Percentiles rank a stretch among this genome's conserved stretches.
phyloP scores from a whole-genome alignment of 2,797 vertebrate species.

The Poeciliopsis turneri region DNA sequence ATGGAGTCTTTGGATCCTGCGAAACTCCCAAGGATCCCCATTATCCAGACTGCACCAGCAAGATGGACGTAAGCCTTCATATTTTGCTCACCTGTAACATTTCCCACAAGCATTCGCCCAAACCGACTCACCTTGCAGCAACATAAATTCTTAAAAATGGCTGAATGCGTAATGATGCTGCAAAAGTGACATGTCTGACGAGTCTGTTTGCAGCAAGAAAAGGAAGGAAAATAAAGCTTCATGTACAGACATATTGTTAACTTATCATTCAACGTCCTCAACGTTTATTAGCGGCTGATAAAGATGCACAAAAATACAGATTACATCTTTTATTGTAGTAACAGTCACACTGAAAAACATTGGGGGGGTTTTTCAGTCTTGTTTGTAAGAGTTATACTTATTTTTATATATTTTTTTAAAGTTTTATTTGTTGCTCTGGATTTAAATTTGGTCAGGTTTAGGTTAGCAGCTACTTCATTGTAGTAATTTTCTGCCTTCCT shows the following conservation, averaged over 20 bases:
- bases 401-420: neutral
- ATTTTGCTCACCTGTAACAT: slow-evolving; percentile 24
- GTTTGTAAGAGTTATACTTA: neutral
- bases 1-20: slow-evolving; percentile 88
- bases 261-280: neutral
- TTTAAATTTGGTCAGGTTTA: neutral
- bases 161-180: slow-evolving; percentile 7
- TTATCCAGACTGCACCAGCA: slow-evolving; percentile 91
- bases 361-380: neutral
- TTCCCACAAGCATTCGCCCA: slow-evolving; percentile 12
- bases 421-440: neutral
- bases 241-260: neutral
- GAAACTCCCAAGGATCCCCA: slow-evolving; percentile 91
- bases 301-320: neutral
- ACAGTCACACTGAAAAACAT: neutral
- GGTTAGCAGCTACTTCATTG: neutral
- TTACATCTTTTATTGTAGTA: neutral
- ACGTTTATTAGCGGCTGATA: neutral
- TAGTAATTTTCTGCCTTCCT: neutral
- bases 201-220: neutral
- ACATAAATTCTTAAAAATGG: slow-evolving; percentile 42
- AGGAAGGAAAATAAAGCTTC: neutral
- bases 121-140: slow-evolving; percentile 28
- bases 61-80: slow-evolving; percentile 89
- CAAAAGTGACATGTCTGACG: neutral